Percentiles rank a stretch among this genome's conserved stretches.
These are phyloP conservation scores for Melanchra persicariae DNA, from an alignment of 2,888 invertebrate species.

Conservation along the genomic window DNA sequence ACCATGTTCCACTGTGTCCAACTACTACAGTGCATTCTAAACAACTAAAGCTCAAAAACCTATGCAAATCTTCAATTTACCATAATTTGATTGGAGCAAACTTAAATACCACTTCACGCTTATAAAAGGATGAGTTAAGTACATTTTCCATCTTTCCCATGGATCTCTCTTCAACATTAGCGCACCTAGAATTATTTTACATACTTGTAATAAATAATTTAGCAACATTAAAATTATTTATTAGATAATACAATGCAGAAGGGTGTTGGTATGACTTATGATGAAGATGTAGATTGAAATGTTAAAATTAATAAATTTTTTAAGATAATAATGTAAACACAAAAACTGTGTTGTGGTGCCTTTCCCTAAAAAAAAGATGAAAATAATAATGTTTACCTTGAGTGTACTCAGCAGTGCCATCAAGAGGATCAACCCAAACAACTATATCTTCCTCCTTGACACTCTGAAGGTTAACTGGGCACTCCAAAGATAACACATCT, in stretches of 20 bases:
- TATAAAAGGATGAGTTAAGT: slow-evolving; percentile 89
- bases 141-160: slow-evolving; percentile 91
- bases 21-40: slow-evolving; percentile 58
- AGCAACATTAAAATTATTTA: slow-evolving; percentile 29
- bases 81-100: slow-evolving; percentile 89
- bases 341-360: neutral
- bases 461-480: slow-evolving; percentile 92
- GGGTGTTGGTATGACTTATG: slow-evolving; percentile 41
- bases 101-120: slow-evolving; percentile 91
- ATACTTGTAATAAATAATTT: slow-evolving; percentile 50
- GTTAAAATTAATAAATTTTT: neutral
- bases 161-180: slow-evolving; percentile 90
- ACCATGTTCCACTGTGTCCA: slow-evolving; percentile 46
- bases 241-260: slow-evolving; percentile 33
- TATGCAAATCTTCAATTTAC: slow-evolving; percentile 78
- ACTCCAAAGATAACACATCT: slow-evolving; percentile 91
- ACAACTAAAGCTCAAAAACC: slow-evolving; percentile 61
- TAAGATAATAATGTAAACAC: neutral
- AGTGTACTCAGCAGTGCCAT: slow-evolving; percentile 99
- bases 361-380: neutral
- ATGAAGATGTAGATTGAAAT: neutral
- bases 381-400: slow-evolving; percentile 91
- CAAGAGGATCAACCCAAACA: slow-evolving; percentile 99
- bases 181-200: slow-evolving; percentile 87
- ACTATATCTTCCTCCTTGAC: slow-evolving; percentile 96